Base-by-base conservation (phyloP, 2,888 invertebrate genomes). In the Miltochrista miniata region DNA sequence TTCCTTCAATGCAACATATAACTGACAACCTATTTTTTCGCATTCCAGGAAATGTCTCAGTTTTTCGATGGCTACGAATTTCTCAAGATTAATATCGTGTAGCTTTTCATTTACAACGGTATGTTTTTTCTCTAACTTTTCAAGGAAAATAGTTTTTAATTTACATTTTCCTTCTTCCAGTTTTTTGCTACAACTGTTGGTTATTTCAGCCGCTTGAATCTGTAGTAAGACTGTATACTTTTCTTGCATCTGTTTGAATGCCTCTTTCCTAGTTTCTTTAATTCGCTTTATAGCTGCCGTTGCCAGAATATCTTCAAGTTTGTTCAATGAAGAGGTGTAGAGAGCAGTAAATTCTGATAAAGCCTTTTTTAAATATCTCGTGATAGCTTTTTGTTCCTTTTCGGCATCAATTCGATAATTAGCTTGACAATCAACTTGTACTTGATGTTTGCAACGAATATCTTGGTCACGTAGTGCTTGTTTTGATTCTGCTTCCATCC, bases 1-100 rank as follows among this genome's bases (percentile, higher is more conserved):
- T 68, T 91, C 91, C 67, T 87, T 90, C 13, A 89, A 48, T 10
- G 88, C 85, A 1, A 90, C 83, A 56, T 90, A 91, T 4, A 87
- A 72, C 71, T 86, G 83, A 68, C 90, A 90, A 8, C 90, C 90
- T 12, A 88, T 66, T 46, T 85, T 90, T 63, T 85, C 83, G 57
- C 83, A 83, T 64, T 87, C 79, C 1, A 87, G 66, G 14, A 81
- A 63, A 34, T 83, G 68, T 45, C 84, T 70, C 13, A 87, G 45
- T 46, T 85, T 90, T 56, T 89, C 86, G 46, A 88, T 61, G 18
- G 81, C 79, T 12, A 74, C 46, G 54, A 85, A 83, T 68, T 90
- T 90, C 50, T 90, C 89, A 1, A 84, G 59, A 13, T 84, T 84
- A 9, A 88, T 75, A 45, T 86, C 84, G 51, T 89, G 89, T 18